phyloP scores from a whole-genome alignment of 2,888 invertebrate species.

The Caenorhabditis uteleia region DNA sequence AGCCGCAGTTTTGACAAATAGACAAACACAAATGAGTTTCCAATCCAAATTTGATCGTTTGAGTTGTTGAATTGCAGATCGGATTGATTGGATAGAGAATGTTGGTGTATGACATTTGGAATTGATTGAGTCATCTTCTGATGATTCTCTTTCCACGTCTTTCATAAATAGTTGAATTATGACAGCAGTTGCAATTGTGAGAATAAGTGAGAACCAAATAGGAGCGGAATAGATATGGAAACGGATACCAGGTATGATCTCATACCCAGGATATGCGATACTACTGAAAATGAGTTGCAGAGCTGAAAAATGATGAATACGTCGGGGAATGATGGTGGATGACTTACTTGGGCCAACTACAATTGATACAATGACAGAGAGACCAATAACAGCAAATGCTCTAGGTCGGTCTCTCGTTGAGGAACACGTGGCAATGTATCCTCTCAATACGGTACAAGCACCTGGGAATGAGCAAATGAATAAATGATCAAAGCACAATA shows the following conservation, averaged over 20 bases:
- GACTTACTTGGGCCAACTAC: conserved; percentile 21
- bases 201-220: conserved; percentile 33
- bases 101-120: conserved; percentile 3
- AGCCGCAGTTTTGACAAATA: conserved; percentile 27
- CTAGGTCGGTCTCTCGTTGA: conserved; percentile 23
- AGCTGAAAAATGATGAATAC: conserved; percentile 14
- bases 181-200: conserved; percentile 16
- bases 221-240: conserved; percentile 39
- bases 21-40: conserved; percentile 25
- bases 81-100: conserved; percentile 13
- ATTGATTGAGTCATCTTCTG: conserved; percentile 1
- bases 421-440: conserved; percentile 29
- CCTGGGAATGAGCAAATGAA: conserved; percentile 10
- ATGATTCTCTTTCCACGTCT: conserved; percentile 5
- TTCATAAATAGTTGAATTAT: conserved; percentile 20
- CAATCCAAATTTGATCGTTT: conserved; percentile 12
- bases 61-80: conserved; percentile 2
- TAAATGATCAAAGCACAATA: neutral
- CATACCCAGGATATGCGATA: conserved; percentile 49
- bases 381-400: conserved; percentile 29
- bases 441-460: conserved; percentile 24
- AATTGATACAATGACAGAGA: conserved; percentile 28
- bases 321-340: neutral
- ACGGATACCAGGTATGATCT: conserved; percentile 31
- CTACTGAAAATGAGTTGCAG: conserved; percentile 47